These are phyloP conservation scores for Choristoneura rosaceana DNA, from an alignment of 2,888 invertebrate species.

Conservation along the genomic window DNA sequence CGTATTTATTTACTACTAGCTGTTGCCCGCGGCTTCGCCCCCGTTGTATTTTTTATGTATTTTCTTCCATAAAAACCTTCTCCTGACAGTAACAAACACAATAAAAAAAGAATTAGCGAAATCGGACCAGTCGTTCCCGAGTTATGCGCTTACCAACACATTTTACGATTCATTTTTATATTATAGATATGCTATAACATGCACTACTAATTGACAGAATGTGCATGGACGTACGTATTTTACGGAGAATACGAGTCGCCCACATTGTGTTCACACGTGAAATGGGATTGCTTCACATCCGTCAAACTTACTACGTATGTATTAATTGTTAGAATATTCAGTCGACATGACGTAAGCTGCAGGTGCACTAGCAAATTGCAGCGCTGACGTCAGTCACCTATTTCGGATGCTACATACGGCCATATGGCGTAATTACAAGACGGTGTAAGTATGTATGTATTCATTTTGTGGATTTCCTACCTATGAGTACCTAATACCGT, in stretches of 20 bases:
- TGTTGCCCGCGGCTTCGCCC: too few relatives aligned
- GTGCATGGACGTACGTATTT: not conserved
- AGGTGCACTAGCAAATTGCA: constrained; percentile 24
- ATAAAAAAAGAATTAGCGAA: too few relatives aligned
- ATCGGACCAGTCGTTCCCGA: too few relatives aligned
- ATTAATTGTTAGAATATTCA: constrained; percentile 19
- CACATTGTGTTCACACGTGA: constrained; percentile 1
- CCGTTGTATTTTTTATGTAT: too few relatives aligned
- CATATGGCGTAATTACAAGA: not conserved
- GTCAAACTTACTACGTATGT: constrained; percentile 12
- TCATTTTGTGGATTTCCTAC: not conserved
- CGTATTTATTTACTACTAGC: not conserved
- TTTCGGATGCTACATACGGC: constrained; percentile 1
- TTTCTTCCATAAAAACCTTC: too few relatives aligned
- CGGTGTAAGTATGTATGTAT: too few relatives aligned
- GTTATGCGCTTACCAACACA: too few relatives aligned
- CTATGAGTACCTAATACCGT: too few relatives aligned
- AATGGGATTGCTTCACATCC: constrained; percentile 5
- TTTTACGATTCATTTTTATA: too few relatives aligned
- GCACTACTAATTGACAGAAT: not conserved
- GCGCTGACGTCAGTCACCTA: not conserved
- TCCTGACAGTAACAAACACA: too few relatives aligned
- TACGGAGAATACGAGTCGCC: not conserved
- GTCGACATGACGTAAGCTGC: constrained; percentile 13
- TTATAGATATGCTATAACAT: too few relatives aligned